A percentile compares a stretch with the other conserved stretches of the same genome.
phyloP scores from a whole-genome alignment of 2,888 invertebrate species.

The Cephonodes hylas region DNA sequence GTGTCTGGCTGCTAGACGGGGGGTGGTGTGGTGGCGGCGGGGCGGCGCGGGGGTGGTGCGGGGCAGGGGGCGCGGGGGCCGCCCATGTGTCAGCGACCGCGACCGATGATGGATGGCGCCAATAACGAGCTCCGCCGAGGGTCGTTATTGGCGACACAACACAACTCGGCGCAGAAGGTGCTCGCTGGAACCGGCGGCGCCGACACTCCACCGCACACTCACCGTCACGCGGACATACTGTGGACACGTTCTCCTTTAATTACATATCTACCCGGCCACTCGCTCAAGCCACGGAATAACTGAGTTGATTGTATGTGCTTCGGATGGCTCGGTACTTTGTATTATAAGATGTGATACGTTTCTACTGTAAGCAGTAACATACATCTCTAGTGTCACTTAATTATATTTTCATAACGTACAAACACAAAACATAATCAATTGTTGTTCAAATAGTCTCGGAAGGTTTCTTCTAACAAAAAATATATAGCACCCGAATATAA shows the following conservation, averaged over 20 bases:
- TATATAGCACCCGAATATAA: no score
- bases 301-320: no score
- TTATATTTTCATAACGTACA: no score
- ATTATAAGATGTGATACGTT: no score
- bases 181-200: constrained; percentile 1
- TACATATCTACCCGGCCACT: no score
- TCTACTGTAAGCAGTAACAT: no score
- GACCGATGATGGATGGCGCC: constrained; percentile 66
- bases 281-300: neutral
- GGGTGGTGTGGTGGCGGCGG: constrained; percentile 5
- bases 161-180: constrained; percentile 11
- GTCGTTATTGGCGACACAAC: constrained; percentile 34
- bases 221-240: neutral
- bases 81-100: constrained; percentile 36
- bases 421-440: no score
- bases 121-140: constrained; percentile 53
- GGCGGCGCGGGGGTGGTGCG: neutral
- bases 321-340: no score
- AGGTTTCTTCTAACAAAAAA: no score
- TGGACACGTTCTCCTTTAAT: no score
- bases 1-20: neutral
- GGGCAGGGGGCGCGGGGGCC: constrained; percentile 13
- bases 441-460: no score
- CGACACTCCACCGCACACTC: neutral
- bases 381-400: no score